Percentiles rank a stretch among this genome's conserved stretches.
Evolutionary conservation across 30 jellyfish, hydroid and myxozoan genomes (phyloP).

Genomic region (Pseudorhiza aurosa): DNA sequence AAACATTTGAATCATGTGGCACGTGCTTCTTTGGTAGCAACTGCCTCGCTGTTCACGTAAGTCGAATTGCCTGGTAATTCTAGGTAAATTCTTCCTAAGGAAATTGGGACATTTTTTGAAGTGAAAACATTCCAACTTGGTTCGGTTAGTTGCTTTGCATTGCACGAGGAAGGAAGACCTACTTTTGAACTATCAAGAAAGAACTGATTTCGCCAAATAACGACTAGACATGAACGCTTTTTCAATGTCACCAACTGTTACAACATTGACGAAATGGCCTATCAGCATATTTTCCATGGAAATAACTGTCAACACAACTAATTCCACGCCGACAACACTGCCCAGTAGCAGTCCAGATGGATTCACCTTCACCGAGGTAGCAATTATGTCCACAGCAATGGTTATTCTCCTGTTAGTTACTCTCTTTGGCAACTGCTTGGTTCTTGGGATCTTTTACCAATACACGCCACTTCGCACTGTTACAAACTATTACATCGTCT

Average conservation of each 20-base stretch:
- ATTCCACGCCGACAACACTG: not conserved
- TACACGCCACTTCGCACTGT: constrained; percentile 76
- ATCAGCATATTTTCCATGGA: not conserved
- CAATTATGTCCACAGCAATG: constrained; percentile 35
- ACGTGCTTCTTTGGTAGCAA: no score
- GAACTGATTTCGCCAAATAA: no score
- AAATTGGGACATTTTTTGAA: no score
- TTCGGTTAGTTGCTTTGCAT: no score
- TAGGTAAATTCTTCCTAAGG: no score
- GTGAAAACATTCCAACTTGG: no score
- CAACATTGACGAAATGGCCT: not conserved
- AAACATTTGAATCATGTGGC: no score
- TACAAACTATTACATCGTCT: constrained; percentile 64
- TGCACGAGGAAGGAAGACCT: no score
- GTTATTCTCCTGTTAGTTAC: constrained; percentile 39
- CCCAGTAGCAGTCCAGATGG: not conserved
- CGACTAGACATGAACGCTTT: not conserved
- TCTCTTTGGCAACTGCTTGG: constrained; percentile 63
- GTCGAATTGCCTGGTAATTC: no score
- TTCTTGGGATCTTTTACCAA: constrained; percentile 62
- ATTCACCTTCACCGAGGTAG: constrained; percentile 27
- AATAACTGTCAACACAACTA: not conserved
- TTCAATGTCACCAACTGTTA: not conserved
- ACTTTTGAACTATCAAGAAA: no score
- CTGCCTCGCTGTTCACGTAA: no score